phyloP scores from a whole-genome alignment of 2,113 vertebrate genomes.

The Marmota monax region DNA sequence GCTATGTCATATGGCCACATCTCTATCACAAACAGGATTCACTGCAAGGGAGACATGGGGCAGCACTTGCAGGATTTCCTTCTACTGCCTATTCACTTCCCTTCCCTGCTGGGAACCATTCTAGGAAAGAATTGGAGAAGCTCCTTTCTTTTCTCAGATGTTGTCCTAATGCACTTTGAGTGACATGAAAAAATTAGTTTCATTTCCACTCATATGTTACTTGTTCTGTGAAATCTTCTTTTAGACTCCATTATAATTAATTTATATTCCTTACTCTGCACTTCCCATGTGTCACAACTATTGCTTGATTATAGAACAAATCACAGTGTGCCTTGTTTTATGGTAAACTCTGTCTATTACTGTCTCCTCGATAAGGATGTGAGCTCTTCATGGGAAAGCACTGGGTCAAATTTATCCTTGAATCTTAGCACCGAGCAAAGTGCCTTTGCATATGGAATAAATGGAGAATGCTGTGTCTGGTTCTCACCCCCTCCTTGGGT shows the following conservation, averaged over 20 bases:
- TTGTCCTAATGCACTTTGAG: conserved; percentile 6
- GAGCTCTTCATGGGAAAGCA: not conserved
- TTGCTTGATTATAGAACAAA: conserved; percentile 37
- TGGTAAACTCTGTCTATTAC: not conserved
- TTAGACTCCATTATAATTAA: not conserved
- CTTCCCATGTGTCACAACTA: not conserved
- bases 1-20: not conserved
- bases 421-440: not conserved
- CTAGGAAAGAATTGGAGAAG: not conserved
- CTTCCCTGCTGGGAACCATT: not conserved
- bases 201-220: conserved; percentile 27
- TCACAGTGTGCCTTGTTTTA: not conserved
- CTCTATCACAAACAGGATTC: not conserved
- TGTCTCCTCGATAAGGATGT: not conserved
- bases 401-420: not conserved
- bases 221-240: conserved; percentile 41
- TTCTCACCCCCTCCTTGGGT: not conserved
- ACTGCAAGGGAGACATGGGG: not conserved
- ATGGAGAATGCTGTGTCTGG: too few relatives aligned
- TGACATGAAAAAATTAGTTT: conserved; percentile 45
- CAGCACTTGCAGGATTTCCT: not conserved
- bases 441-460: not conserved
- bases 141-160: conserved; percentile 6
- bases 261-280: not conserved
- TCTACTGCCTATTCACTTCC: not conserved